These are phyloP conservation scores for Schizopygopsis malacanthus DNA, from an alignment of 2,797 vertebrate species.

Conservation along the genomic window DNA sequence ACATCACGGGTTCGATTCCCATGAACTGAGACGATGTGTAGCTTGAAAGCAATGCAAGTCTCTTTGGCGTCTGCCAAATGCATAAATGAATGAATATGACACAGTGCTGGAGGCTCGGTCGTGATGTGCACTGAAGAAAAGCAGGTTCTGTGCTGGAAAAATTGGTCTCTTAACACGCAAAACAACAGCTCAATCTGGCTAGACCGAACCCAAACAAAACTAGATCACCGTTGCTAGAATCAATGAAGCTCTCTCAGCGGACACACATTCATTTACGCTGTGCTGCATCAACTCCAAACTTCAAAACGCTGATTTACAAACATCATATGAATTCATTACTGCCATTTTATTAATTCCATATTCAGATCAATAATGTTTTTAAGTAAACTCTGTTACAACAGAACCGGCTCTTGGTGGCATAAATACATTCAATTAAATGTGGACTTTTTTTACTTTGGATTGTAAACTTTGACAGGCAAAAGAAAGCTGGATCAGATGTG, in stretches of 20 bases:
- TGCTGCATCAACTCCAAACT: neutral
- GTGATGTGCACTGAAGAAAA: neutral
- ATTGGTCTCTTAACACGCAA: neutral
- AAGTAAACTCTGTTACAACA: neutral
- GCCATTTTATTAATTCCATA: neutral
- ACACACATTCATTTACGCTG: neutral
- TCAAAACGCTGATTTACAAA: neutral
- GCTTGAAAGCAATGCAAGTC: neutral
- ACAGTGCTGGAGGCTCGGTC: neutral
- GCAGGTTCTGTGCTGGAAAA: neutral
- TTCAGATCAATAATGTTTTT: neutral
- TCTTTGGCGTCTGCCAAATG: neutral
- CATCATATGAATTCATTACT: neutral
- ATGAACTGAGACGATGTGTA: neutral
- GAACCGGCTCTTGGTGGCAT: neutral
- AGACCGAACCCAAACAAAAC: neutral
- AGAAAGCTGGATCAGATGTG: neutral
- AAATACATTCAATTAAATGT: neutral
- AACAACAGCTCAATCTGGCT: slow-evolving; percentile 14
- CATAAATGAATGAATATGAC: neutral
- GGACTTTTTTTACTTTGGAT: neutral
- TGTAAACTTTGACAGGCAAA: neutral
- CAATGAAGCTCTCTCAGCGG: neutral
- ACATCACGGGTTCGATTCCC: neutral
- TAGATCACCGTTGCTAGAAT: neutral